A percentile compares a stretch with the other conserved stretches of the same genome.
Conservation (phyloP, 1,140 invertebrate species). For the Drosophila malerkotliana region DNA sequence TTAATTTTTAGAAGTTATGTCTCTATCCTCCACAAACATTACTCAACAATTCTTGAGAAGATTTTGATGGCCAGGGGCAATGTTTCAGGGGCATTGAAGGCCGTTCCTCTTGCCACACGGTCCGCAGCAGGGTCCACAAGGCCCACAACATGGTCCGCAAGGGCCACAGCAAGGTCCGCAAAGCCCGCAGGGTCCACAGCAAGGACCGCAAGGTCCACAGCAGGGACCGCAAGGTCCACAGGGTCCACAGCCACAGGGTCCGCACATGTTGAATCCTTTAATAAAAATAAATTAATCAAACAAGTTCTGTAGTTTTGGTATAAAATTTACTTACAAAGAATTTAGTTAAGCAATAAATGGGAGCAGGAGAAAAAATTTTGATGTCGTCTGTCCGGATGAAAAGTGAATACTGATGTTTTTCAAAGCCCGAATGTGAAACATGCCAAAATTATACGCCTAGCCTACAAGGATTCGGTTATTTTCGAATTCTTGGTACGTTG, state of each 20-base stretch:
- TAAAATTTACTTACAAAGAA: neutral
- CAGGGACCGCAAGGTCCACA: constrained; percentile 42
- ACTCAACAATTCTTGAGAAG: no score
- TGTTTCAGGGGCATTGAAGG: neutral
- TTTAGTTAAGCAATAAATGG: neutral
- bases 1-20: no score
- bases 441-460: no score
- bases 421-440: no score
- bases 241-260: constrained; percentile 4
- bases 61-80: no score
- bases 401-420: no score
- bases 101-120: neutral
- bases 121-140: constrained; percentile 29
- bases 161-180: neutral
- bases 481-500: no score
- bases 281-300: neutral
- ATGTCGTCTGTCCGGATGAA: no score
- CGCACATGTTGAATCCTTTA: constrained; percentile 26
- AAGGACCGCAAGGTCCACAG: constrained; percentile 2
- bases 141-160: constrained; percentile 20
- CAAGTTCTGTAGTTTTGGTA: neutral
- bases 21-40: no score
- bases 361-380: no score
- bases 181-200: constrained; percentile 11
- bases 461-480: no score